Evolutionary conservation across 2,113 vertebrate species (phyloP).

Genomic region (Xiphias gladius): DNA sequence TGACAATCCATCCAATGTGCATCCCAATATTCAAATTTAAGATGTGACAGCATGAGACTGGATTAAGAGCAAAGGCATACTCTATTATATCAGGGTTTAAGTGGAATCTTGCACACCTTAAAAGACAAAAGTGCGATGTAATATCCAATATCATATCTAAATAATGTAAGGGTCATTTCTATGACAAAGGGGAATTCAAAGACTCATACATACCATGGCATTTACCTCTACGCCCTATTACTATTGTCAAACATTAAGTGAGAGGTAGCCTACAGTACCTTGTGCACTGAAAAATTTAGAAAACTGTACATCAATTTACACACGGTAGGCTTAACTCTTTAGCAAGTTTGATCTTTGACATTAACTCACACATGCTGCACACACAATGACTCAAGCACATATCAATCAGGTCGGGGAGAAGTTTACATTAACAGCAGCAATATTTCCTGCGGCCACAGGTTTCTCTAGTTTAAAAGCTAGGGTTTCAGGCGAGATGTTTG

Average conservation of each 20-base stretch:
- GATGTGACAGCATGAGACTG: slow-evolving; percentile 31
- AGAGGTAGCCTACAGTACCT: slow-evolving; percentile 82
- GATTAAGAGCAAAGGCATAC: slow-evolving; percentile 30
- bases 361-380: slow-evolving; percentile 55
- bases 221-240: slow-evolving; percentile 55
- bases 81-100: slow-evolving; percentile 1
- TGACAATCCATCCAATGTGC: slow-evolving; percentile 38
- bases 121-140: slow-evolving; percentile 36
- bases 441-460: slow-evolving; percentile 49
- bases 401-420: slow-evolving; percentile 16
- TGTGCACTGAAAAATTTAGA: slow-evolving; percentile 68
- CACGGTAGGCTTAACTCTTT: slow-evolving; percentile 63
- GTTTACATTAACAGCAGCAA: slow-evolving; percentile 68
- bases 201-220: slow-evolving; percentile 58
- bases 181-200: slow-evolving; percentile 57
- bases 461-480: slow-evolving; percentile 38
- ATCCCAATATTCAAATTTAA: slow-evolving; percentile 32
- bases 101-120: slow-evolving; percentile 20
- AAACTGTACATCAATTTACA: slow-evolving; percentile 79
- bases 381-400: slow-evolving; percentile 57
- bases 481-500: slow-evolving; percentile 29
- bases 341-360: slow-evolving; percentile 61
- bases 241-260: slow-evolving; percentile 63
- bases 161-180: slow-evolving; percentile 39
- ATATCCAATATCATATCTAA: slow-evolving; percentile 41